Evolutionary conservation across 2,113 vertebrate species (phyloP), one percentile per base, ranked within the genome.

Genomic region (Myxocyprinus asiaticus): DNA sequence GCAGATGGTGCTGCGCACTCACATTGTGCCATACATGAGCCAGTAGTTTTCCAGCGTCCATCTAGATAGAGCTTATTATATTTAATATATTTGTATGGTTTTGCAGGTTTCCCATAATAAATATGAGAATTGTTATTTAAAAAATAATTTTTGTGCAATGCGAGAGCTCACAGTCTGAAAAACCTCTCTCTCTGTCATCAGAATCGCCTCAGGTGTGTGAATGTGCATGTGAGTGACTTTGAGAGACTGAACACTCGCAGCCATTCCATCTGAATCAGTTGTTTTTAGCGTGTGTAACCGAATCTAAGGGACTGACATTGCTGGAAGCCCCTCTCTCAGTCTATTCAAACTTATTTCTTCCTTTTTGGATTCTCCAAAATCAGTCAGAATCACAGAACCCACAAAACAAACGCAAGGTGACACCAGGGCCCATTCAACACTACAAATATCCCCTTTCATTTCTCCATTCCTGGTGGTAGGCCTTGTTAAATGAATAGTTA

Each of bases 1-100:
- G 65, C 45, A 91, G 91, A 61, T 78, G 90, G 86, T 15, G 6
- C n/a, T 79, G 72, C 89, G 71, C 17, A 22, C 48, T 76, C 22
- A 33, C 14, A 83, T 33, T 42, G 6, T 22, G 14, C 44, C 22
- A 33, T 10, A 45, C 4, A 7, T 50, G 56, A 78, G 15, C 15
- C 7, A 74, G 71, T 74, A 33, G 22, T 33, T 62, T 61, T 61
- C 71, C 70, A 61, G 15, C 5, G 8, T 17, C 53, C 3, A 12
- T 55, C n/a, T 5, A 22, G 9, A 10, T 68, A 9, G 17, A 56
- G 42, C 45, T n/a, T 22, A 3, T 43, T 43, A 6, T 0, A 67
- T 48, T 17, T 11, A 65, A 14, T 47, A 0, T 67, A 51, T 69
- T 15, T 58, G 53, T 14, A 6, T n/a, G 22, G 22, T 33, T 33